Conservation (phyloP, 2,113 vertebrate genomes). For the Rana temporaria region DNA sequence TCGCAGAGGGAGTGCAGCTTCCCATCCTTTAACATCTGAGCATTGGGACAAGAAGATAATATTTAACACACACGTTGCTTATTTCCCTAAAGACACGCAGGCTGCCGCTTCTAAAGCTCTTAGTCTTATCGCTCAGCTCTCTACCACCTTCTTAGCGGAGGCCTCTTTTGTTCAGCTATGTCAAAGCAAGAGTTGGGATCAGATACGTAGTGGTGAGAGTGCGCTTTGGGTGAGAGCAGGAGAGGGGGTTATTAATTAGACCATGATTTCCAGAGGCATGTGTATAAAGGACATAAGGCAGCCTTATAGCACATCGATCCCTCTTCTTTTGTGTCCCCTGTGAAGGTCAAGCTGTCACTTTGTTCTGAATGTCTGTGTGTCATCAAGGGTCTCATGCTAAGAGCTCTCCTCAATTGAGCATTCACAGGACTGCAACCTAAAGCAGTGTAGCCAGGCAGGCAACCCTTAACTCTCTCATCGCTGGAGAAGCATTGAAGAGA, state of each 20-base stretch:
- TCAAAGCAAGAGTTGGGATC: constrained; percentile 53
- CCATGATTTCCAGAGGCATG: constrained; percentile 29
- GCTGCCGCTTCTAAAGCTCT: constrained; percentile 24
- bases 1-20: not conserved
- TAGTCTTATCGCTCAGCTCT: constrained; percentile 47
- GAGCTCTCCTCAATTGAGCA: constrained; percentile 10
- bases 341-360: constrained; percentile 56
- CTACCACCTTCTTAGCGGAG: constrained; percentile 22
- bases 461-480: constrained; percentile 8
- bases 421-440: not conserved
- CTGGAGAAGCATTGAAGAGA: not conserved
- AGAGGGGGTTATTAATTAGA: constrained; percentile 54
- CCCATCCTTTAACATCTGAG: not conserved
- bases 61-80: constrained; percentile 37
- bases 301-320: constrained; percentile 41
- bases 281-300: constrained; percentile 46
- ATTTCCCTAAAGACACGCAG: constrained; percentile 46
- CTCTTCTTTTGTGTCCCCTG: constrained; percentile 43
- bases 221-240: constrained; percentile 20
- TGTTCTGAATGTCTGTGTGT: constrained; percentile 29
- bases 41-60: constrained; percentile 41
- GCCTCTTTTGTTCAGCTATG: constrained; percentile 45
- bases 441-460: not conserved
- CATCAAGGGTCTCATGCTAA: constrained; percentile 43
- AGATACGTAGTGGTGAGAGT: constrained; percentile 46